Base-by-base conservation (phyloP, 2,797 vertebrate species). In the Leucoraja ocellata region DNA sequence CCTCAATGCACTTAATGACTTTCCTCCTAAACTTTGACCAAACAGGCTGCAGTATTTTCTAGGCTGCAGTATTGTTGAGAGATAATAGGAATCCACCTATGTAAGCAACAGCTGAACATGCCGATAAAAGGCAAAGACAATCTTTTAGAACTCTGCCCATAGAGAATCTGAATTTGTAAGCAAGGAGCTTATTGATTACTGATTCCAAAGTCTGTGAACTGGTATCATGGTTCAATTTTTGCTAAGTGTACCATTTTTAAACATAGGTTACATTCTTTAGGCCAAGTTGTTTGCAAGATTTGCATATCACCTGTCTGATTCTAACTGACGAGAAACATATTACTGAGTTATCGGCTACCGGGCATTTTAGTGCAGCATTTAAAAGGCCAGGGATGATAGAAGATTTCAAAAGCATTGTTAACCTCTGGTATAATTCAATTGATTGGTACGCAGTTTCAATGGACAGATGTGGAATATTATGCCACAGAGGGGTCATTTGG, bases 121-220 rank as follows among this genome's bases (percentile, higher is more conserved):
- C 46, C 54, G 71, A 74, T 92, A 92, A 92, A 92, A 58, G 39
- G 28, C 90, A 92, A 92, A 71, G 71, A 76, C 90, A 76, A 73
- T 4, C 11, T 74, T 25, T 92, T 39, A 92, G 71, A 28, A 92
- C 90, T 92, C 76, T 92, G 71, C 32, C 39, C 68, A 32, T 21
- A 73, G 16, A 23, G 7, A 74, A 36, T 58, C 65, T 58, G 71
- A 28, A 76, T 92, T 73, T 74, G 90, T 92, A 28, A 92, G 46
- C 36, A 76, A 92, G 71, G 68, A 54, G 25, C 74, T 92, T 92
- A 54, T 92, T 76, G 39, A 76, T 54, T 36, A 76, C 68, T 76
- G 71, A 92, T 76, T 92, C 71, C 71, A 76, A 92, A 92, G 32
- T 76, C 46, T 92, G 39, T 16, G 71, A 92, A 39, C 10, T 91